phyloP scores from a whole-genome alignment of 2,888 invertebrate species.

The Bembecia ichneumoniformis region DNA sequence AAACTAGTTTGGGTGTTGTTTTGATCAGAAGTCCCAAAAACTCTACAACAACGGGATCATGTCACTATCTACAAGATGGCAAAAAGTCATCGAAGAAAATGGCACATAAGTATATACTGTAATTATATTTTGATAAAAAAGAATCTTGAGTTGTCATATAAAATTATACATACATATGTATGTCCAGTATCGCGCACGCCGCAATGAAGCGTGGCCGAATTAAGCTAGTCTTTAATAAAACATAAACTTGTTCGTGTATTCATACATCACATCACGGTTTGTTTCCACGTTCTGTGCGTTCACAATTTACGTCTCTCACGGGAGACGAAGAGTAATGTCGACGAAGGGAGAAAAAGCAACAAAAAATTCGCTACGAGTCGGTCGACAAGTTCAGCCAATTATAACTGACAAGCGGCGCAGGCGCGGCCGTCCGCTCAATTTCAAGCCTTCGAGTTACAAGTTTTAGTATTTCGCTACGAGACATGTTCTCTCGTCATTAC shows the following conservation, averaged over 20 bases:
- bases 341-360: slow-evolving; percentile 50
- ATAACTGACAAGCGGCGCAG: slow-evolving; percentile 67
- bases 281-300: slow-evolving; percentile 54
- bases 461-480: slow-evolving; percentile 19
- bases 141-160: too few relatives aligned
- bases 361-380: slow-evolving; percentile 51
- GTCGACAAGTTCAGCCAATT: slow-evolving; percentile 72
- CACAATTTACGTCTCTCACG: slow-evolving; percentile 67
- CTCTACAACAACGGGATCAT: too few relatives aligned
- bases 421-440: slow-evolving; percentile 54
- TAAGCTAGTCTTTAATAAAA: slow-evolving; percentile 40
- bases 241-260: slow-evolving; percentile 51
- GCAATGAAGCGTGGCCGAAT: too few relatives aligned
- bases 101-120: too few relatives aligned
- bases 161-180: too few relatives aligned
- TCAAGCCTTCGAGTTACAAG: slow-evolving; percentile 39
- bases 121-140: too few relatives aligned
- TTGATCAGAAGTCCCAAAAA: too few relatives aligned
- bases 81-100: too few relatives aligned
- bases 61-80: too few relatives aligned
- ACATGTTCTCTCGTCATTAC: slow-evolving; percentile 12
- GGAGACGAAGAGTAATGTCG: slow-evolving; percentile 70
- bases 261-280: slow-evolving; percentile 64
- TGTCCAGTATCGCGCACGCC: too few relatives aligned
- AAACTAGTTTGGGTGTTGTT: too few relatives aligned